Conservation (phyloP, 2,888 invertebrate genomes). For the Amiota mariae region DNA sequence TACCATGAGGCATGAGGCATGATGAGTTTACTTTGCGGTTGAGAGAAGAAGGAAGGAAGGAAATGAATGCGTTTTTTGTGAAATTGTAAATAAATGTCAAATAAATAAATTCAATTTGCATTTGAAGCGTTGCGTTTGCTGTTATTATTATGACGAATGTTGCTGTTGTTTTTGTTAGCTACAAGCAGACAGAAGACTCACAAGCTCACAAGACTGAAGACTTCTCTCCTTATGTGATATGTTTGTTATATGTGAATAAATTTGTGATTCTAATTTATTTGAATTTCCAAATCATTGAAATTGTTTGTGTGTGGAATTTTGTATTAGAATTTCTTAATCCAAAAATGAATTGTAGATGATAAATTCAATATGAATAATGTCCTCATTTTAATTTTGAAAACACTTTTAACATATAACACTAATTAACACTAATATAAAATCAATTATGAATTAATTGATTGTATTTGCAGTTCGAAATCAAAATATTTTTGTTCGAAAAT, state of each 20-base stretch:
- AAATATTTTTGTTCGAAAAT: too few relatives aligned
- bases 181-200: too few relatives aligned
- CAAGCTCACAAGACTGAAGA: too few relatives aligned
- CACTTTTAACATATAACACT: too few relatives aligned
- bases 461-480: too few relatives aligned
- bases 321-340: too few relatives aligned
- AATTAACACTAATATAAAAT: too few relatives aligned
- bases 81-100: constrained; percentile 32
- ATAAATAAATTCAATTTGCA: constrained; percentile 24
- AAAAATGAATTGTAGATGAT: too few relatives aligned
- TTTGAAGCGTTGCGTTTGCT: constrained; percentile 4
- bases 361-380: too few relatives aligned
- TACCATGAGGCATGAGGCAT: neutral
- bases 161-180: constrained; percentile 23
- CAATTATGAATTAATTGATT: too few relatives aligned
- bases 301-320: constrained; percentile 1
- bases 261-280: constrained; percentile 58
- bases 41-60: constrained; percentile 14
- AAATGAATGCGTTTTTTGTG: constrained; percentile 14
- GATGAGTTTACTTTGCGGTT: constrained; percentile 5
- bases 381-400: too few relatives aligned
- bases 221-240: too few relatives aligned
- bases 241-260: neutral
- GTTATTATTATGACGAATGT: neutral
- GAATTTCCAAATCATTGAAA: constrained; percentile 33